Percentiles rank a stretch among this genome's conserved stretches.
phyloP scores from a whole-genome alignment of 2,888 invertebrate genomes.

The Philopedon plagiatum region DNA sequence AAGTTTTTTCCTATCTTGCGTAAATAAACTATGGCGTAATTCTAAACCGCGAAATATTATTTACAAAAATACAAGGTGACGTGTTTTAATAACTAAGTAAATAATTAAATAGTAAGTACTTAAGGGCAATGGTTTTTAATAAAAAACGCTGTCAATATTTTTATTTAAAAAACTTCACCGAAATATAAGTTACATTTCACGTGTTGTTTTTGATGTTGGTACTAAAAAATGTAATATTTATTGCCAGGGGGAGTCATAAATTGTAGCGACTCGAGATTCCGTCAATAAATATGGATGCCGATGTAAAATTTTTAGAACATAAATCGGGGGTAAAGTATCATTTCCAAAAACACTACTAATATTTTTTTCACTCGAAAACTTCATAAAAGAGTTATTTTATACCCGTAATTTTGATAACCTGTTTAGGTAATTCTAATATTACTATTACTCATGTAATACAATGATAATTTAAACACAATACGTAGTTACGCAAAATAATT shows the following conservation, averaged over 20 bases:
- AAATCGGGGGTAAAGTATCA: too few relatives aligned
- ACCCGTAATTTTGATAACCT: too few relatives aligned
- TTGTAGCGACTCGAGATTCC: neutral
- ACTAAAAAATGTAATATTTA: conserved; percentile 24
- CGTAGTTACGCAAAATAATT: too few relatives aligned
- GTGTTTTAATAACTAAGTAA: conserved; percentile 7
- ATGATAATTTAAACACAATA: too few relatives aligned
- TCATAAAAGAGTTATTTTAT: too few relatives aligned
- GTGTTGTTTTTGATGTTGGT: conserved; percentile 16
- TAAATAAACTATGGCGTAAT: conserved; percentile 10
- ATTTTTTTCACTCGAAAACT: too few relatives aligned
- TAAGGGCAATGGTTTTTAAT: neutral
- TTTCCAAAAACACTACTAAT: too few relatives aligned
- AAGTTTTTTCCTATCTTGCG: neutral
- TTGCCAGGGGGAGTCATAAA: conserved; percentile 9
- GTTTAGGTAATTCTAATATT: too few relatives aligned
- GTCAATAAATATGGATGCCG: neutral
- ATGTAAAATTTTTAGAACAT: neutral
- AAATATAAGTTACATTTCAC: neutral
- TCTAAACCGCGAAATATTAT: neutral
- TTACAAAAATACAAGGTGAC: neutral
- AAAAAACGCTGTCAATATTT: neutral
- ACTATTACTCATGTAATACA: too few relatives aligned
- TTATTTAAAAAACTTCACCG: conserved; percentile 1
- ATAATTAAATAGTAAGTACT: neutral